Conservation (phyloP, 2,797 vertebrate genomes). For the Agapornis canus region DNA sequence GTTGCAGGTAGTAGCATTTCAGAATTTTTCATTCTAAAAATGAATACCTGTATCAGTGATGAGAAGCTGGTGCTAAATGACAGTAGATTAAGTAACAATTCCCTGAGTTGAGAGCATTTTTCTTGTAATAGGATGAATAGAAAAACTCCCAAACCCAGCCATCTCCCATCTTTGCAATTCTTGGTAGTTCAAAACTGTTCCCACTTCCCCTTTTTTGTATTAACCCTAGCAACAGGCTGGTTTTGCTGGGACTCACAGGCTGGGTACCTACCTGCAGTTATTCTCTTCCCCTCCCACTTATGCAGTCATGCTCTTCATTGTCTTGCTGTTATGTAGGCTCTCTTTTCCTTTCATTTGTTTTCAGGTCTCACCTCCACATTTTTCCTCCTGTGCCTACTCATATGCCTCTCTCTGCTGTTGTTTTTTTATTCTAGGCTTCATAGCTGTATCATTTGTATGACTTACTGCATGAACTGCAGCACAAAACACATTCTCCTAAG, state of each 20-base stretch:
- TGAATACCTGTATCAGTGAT: not conserved
- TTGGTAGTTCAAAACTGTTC: not conserved
- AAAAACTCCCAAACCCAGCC: fast-evolving
- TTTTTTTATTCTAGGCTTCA: not conserved
- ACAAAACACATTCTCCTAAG: not conserved
- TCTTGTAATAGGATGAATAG: fast-evolving
- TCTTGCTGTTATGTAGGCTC: fast-evolving
- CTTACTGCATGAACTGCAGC: not conserved
- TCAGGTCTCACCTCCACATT: not conserved
- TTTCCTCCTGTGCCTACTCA: not conserved
- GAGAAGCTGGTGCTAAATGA: not conserved
- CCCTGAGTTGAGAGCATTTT: not conserved
- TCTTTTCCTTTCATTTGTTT: not conserved
- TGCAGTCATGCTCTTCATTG: fast-evolving
- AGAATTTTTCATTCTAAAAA: not conserved
- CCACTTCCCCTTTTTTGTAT: not conserved
- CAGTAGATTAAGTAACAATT: not conserved
- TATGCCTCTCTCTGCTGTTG: not conserved
- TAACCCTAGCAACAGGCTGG: not conserved
- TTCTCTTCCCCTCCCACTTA: not conserved
- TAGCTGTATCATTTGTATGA: not conserved
- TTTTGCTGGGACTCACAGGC: not conserved
- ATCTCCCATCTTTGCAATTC: not conserved
- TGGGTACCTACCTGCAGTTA: not conserved
- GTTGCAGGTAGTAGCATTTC: not conserved